Conservation (phyloP, 1,140 invertebrate genomes). For the Nephila pilipes region DNA sequence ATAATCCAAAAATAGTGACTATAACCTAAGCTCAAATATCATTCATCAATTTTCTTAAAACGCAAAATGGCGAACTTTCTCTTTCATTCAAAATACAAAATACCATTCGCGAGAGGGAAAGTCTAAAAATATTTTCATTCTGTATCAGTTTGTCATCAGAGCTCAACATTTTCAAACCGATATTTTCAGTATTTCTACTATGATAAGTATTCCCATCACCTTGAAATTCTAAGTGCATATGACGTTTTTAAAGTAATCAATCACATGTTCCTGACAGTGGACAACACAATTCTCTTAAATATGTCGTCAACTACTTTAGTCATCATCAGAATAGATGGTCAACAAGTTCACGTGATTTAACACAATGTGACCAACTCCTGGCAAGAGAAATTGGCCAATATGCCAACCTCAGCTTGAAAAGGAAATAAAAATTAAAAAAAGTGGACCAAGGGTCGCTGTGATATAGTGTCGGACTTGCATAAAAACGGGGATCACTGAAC, state of each 20-base stretch:
- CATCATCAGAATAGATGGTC: neutral
- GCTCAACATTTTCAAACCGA: neutral
- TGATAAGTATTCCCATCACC: neutral
- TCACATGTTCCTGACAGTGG: neutral
- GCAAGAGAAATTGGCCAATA: conserved; percentile 28
- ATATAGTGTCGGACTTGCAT: neutral
- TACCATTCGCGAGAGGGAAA: neutral
- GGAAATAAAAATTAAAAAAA: neutral
- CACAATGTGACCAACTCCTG: neutral
- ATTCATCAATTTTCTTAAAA: neutral
- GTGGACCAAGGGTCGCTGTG: neutral
- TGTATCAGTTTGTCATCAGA: neutral
- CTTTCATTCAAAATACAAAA: neutral
- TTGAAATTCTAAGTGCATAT: neutral
- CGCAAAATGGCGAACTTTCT: neutral
- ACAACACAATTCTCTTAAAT: conserved; percentile 15
- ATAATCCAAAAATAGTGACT: no score
- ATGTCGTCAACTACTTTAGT: conserved; percentile 57
- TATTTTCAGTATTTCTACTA: neutral
- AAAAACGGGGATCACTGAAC: neutral
- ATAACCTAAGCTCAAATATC: neutral
- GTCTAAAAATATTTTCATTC: neutral
- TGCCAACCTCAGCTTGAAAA: neutral
- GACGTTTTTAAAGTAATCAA: neutral
- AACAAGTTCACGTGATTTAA: conserved; percentile 51